phyloP scores from a whole-genome alignment of 2,113 vertebrate genomes.

The Tretioscincus oriximinensis region DNA sequence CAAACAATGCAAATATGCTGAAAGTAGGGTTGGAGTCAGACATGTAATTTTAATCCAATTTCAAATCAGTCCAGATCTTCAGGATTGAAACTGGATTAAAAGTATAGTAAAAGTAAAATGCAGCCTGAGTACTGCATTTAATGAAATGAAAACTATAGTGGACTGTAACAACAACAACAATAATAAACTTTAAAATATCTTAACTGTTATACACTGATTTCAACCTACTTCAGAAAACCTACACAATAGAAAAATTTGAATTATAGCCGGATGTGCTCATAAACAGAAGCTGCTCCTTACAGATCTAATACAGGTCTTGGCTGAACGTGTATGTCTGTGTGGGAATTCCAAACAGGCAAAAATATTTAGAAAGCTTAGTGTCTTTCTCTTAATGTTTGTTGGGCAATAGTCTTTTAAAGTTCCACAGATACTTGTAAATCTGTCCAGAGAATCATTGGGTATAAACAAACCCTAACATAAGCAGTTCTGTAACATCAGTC shows the following conservation, averaged over 20 bases:
- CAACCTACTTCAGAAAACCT: conserved; percentile 60
- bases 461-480: conserved; percentile 77
- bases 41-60: no score
- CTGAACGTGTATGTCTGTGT: conserved; percentile 43
- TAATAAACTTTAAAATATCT: conserved; percentile 62
- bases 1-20: no score
- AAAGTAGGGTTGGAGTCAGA: no score
- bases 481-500: conserved; percentile 68
- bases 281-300: conserved; percentile 74
- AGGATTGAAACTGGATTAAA: no score
- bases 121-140: conserved; percentile 5
- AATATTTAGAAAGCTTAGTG: conserved; percentile 78
- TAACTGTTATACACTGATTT: conserved; percentile 37
- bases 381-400: conserved; percentile 76
- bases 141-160: conserved; percentile 52
- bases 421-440: conserved; percentile 78
- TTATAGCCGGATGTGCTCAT: conserved; percentile 61
- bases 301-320: conserved; percentile 79
- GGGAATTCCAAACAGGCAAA: conserved; percentile 76
- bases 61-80: no score
- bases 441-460: conserved; percentile 68
- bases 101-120: no score
- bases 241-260: conserved; percentile 55
- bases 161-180: conserved; percentile 11
- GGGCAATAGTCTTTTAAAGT: conserved; percentile 77